Evolutionary conservation across 23 tunicate genomes (phyloP), one percentile per base, ranked within the genome.

Genomic region (Phallusia fumigata): DNA sequence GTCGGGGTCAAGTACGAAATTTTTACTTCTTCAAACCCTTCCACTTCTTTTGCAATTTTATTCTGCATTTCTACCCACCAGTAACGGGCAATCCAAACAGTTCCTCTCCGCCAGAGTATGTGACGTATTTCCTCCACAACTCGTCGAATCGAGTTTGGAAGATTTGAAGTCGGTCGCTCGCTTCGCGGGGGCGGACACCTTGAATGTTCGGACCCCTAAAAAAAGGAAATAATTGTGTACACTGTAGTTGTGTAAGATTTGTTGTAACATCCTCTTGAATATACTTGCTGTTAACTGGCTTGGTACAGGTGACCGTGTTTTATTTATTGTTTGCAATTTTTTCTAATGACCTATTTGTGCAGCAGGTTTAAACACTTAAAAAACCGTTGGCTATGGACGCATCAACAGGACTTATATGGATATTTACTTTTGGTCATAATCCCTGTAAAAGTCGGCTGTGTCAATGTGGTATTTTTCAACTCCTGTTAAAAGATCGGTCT

Each of bases 61-160:
- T 33, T 33, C 8, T 75, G 35, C 36, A 75, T 33, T 40, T 40
- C 12, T 5, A 79, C 88, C 64, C 53, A 93, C 98, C 98, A 32
- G 99, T 97, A 32, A 97, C 99, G 50, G 91, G 77, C 31, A 94
- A 81, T 53, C 98, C 98, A 72, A 94, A 94, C 47, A 94, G 79
- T 52, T 80, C 91, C 64, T 94, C 98, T 11, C 98, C 98, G 0
- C 98, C 98, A 72, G 98, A 94, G 65, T 94, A 94, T 13, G 98
- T 94, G 76, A 82, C 78, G 65, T 78, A 94, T 76, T 94, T 94
- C 53, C 98, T 82, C 98, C 98, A 94, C 76, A 89, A 65, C 69
- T 94, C 98, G 52, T 94, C 98, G 64, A 94, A 94, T 86, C 98
- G 51, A 0, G 95, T 86, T 52, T 94, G 98, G 65, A 94, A 94